Conservation (phyloP, 2,888 invertebrate genomes). For the Aporophyla nigra region DNA sequence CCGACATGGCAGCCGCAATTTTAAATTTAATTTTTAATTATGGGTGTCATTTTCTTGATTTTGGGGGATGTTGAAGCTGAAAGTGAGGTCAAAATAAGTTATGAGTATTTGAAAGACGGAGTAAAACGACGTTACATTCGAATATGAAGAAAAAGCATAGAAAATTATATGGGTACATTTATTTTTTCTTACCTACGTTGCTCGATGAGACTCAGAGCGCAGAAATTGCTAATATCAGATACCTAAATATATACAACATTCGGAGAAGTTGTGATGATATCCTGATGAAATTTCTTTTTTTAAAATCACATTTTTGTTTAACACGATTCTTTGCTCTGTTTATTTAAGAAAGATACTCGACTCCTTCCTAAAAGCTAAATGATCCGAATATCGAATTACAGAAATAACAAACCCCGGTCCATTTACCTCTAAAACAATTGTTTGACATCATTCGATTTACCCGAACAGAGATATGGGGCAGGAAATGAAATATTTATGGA, state of each 20-base stretch:
- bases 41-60: too few species aligned
- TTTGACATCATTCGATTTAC: constrained; percentile 46
- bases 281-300: neutral
- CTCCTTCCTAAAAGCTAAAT: constrained; percentile 15
- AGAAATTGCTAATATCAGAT: neutral
- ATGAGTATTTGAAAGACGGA: too few species aligned
- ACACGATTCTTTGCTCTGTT: neutral
- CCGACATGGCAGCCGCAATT: too few species aligned
- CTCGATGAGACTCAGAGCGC: neutral
- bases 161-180: too few species aligned
- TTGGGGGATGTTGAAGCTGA: too few species aligned
- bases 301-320: neutral
- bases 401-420: constrained; percentile 28
- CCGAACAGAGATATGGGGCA: constrained; percentile 46
- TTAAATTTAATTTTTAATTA: too few species aligned
- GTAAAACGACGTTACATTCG: too few species aligned
- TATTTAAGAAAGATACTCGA: neutral
- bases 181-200: too few species aligned
- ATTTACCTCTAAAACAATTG: constrained; percentile 52
- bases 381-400: constrained; percentile 30
- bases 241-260: neutral
- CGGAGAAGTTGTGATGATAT: neutral
- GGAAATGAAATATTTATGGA: constrained; percentile 56
- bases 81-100: too few species aligned
- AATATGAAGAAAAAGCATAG: too few species aligned